Conservation (phyloP, 92 coral and sea anemone species). For the Scolanthus callimorphus region DNA sequence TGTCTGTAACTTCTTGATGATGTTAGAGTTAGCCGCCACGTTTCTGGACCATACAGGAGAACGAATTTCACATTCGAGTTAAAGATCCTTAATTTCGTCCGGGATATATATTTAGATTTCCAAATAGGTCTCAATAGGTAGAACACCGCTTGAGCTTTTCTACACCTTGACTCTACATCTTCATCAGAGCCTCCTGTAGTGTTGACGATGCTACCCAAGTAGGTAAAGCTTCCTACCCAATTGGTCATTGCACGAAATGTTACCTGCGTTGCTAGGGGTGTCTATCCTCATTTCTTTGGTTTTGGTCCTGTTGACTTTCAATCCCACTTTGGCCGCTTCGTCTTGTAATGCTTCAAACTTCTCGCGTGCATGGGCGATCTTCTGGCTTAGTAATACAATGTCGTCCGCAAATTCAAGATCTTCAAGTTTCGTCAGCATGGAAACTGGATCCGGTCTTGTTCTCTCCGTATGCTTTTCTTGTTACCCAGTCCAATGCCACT, state of each 20-base stretch:
- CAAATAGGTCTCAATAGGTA: slow-evolving; percentile 5
- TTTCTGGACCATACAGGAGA: neutral
- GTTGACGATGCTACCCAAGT: neutral
- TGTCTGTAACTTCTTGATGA: neutral
- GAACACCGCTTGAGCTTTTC: slow-evolving; percentile 11
- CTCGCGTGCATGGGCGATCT: neutral
- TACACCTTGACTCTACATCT: slow-evolving; percentile 13
- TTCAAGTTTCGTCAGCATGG: neutral
- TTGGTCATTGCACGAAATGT: too few relatives aligned
- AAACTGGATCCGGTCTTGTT: neutral
- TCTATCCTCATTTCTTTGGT: neutral
- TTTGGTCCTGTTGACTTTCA: too few relatives aligned
- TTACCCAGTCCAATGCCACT: neutral
- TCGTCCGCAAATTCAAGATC: neutral
- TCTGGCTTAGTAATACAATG: neutral
- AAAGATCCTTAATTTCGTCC: neutral
- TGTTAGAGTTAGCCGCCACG: neutral
- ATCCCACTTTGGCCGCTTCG: neutral
- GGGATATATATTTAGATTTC: slow-evolving; percentile 13
- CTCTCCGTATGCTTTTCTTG: neutral
- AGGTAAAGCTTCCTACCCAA: neutral
- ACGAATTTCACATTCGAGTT: neutral
- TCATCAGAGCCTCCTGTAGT: slow-evolving; percentile 8
- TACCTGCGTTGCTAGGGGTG: too few relatives aligned
- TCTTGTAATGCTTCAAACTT: slow-evolving; percentile 1